phyloP scores from a whole-genome alignment of 1,140 invertebrate species.

The Conus ventricosus region DNA sequence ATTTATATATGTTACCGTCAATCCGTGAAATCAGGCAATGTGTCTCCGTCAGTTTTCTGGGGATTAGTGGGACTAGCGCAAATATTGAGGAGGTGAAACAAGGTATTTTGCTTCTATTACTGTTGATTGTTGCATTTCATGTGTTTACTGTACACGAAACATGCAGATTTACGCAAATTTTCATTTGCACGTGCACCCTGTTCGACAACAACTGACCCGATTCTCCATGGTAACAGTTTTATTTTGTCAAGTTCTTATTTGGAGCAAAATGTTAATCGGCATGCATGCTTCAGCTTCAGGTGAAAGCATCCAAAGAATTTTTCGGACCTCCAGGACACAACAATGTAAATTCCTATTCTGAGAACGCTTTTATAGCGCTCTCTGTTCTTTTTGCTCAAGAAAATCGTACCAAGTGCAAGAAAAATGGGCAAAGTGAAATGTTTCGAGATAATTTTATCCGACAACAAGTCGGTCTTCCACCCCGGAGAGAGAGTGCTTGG shows the following conservation, averaged over 20 bases:
- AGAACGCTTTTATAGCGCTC: not conserved
- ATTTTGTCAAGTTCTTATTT: conserved; percentile 49
- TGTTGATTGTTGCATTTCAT: too few relatives aligned
- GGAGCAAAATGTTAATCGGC: conserved; percentile 18
- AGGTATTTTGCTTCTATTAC: too few relatives aligned
- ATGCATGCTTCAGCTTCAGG: not conserved
- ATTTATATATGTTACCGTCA: too few relatives aligned
- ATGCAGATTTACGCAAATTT: too few relatives aligned
- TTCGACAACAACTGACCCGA: conserved; percentile 12
- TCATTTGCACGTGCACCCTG: not conserved
- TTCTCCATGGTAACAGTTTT: conserved; percentile 17
- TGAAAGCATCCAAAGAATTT: conserved; percentile 28
- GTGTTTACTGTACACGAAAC: too few relatives aligned
- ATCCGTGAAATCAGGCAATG: too few relatives aligned
- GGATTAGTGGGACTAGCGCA: too few relatives aligned
- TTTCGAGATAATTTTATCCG: conserved; percentile 75
- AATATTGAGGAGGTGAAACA: too few relatives aligned
- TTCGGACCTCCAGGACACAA: conserved; percentile 27
- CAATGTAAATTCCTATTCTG: conserved; percentile 15
- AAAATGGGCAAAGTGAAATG: conserved; percentile 76
- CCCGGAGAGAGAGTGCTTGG: conserved; percentile 75
- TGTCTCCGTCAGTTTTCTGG: too few relatives aligned
- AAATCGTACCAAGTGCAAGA: not conserved
- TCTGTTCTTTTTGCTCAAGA: not conserved
- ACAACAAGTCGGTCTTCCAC: conserved; percentile 75